Base-by-base conservation (phyloP, 2,888 invertebrate genomes). In the Scelioninae gen. 1 region DNA sequence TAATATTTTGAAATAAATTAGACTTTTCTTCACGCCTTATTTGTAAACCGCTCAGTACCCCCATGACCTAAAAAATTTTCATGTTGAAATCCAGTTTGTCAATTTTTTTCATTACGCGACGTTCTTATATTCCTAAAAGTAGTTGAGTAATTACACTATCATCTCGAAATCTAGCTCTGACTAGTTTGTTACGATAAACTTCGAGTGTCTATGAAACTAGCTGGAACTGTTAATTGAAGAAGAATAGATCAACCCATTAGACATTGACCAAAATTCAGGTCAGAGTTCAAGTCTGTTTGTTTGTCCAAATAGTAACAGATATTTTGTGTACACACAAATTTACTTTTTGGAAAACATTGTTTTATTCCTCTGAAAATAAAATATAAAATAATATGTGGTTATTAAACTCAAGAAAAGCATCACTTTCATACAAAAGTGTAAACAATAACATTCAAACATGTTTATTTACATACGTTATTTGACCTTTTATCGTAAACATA, bases 201-300 rank as follows among this genome's bases (percentile, higher is more conserved):
- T 62, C 66, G 23, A 29, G 23, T 65, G 4, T 29, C 45, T 29
- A 23, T 43, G 15, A 40, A 77, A 68, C 45, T 34, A 51, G 53
- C 68, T 51, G 53, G 29, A 68, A 69, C 49, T 51, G 32, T 43
- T 72, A 72, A 66, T 66, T 65, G 55, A 29, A 9, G 60, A 74
- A 72, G 79, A 79, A 72, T 72, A 79, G 79, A 72, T 72, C 53
- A 79, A 62, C 60, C 60, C 63, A 45, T 78, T 66, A 79, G 60
- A 72, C 66, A 55, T 47, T 74, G 72, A 62, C 72, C 49, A 68
- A 80, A 80, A 74, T 62, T 74, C 55, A 34, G 74, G 62, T 80
- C 74, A 68, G 56, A 80, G 80, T 74, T 80, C 68, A 69, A 79
- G 60, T 63, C 62, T 8, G 62, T 62, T 79, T 68, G 43, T 74